Base-by-base conservation (phyloP, 1,140 invertebrate species). In the Caenorhabditis brenneri region DNA sequence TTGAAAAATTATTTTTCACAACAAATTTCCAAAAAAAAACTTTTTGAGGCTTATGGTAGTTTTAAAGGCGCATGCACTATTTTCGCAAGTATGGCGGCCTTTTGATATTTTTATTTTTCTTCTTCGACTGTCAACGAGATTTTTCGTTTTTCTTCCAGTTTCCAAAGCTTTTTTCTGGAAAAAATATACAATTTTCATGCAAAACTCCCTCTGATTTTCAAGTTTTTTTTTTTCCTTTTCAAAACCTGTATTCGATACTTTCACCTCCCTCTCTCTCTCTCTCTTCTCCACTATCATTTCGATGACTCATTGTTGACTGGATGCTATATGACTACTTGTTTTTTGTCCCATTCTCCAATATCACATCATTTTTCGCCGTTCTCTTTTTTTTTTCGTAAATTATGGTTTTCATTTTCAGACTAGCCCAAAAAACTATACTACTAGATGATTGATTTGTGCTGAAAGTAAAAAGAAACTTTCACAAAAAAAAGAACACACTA, bases 371-470 rank as follows among this genome's bases (percentile, higher is more conserved):
- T n/a, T 65, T 36, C 7, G 12, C 19, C 48, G 12, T 51, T 12
- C 10, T 58, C 2, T 2, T 7, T 27, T 58, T 58, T 60, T 60
- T 9, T 39, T 65, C 33, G 15, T 24, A 33, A 1, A 29, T 69
- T 69, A 1, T 36, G 15, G 22, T 22, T 24, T 82, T 33, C 48
- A 24, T 55, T 83, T 83, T 19, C 58, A 83, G 82, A 83, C 83
- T 83, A 60, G 19, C 4, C 31, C n/a, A 22, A 65, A n/a, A 16
- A 58, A 36, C 29, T n/a, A n/a, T n/a, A 36, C 60, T 74, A 74
- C 65, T 74, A 74, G 74, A 83, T 51, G 31, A 22, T 27, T 3
- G 31, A 79, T 51, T 69, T 16, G 29, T 46, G 27, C n/a, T 79
- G 31, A 78, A n/a, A n/a, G n/a, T n/a, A n/a, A n/a, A n/a, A n/a